Base-by-base conservation (phyloP, 2,113 vertebrate species). In the Rhinogobius similis region DNA sequence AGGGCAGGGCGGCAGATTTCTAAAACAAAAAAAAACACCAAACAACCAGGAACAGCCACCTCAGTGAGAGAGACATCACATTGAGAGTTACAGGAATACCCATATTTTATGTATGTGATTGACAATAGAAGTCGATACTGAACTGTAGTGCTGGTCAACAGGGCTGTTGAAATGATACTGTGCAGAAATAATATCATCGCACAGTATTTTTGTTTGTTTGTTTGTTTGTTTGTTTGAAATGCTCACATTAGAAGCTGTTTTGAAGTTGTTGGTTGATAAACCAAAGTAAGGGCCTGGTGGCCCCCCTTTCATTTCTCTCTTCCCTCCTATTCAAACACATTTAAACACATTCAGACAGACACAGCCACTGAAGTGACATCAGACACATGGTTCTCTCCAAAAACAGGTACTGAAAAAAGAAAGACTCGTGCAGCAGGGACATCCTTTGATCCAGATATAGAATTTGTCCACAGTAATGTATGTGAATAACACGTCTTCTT, bases 1-100 rank as follows among this genome's bases (percentile, higher is more conserved):
- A 62, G 48, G 68, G 69, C 61, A 79, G 61, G 67, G 67, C 29
- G 0, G n/a, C 56, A 0, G 7, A 27, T 61, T 69, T 65, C 0
- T 75, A 76, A 81, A n/a, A n/a, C n/a, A n/a, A n/a, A n/a, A n/a
- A n/a, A n/a, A n/a, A n/a, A n/a, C n/a, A n/a, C n/a, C n/a, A n/a
- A n/a, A n/a, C n/a, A n/a, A n/a, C n/a, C n/a, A n/a, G n/a, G n/a
- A n/a, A n/a, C n/a, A n/a, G n/a, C n/a, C n/a, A n/a, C n/a, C n/a
- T n/a, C n/a, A n/a, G n/a, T n/a, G n/a, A n/a, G n/a, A n/a, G n/a
- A n/a, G n/a, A n/a, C n/a, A n/a, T n/a, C n/a, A n/a, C n/a, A n/a
- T n/a, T n/a, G n/a, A n/a, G n/a, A n/a, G n/a, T n/a, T n/a, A n/a
- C n/a, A n/a, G n/a, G n/a, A n/a, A n/a, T n/a, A n/a, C n/a, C n/a